Evolutionary conservation across 1,140 invertebrate genomes (phyloP).

Genomic region (Drosophila ohnishii): DNA sequence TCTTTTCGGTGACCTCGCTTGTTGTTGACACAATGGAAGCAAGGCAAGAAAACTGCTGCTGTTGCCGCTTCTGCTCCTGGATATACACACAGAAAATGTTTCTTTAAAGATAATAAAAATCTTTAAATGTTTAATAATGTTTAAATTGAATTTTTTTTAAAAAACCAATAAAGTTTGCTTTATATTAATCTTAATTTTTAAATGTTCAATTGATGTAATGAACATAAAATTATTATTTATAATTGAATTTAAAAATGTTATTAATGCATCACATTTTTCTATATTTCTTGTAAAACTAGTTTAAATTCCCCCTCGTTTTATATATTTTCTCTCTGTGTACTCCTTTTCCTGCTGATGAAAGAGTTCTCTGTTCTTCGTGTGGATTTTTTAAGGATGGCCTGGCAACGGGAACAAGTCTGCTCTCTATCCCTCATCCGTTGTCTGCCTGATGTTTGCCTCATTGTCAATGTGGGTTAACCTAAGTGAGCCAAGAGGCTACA

Average conservation of each 20-base stretch:
- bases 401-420: slow-evolving; percentile 15
- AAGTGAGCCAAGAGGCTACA: slow-evolving; percentile 55
- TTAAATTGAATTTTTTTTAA: neutral
- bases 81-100: neutral
- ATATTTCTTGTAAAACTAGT: neutral
- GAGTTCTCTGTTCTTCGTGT: slow-evolving; percentile 35
- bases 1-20: slow-evolving; percentile 61
- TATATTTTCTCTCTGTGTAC: neutral
- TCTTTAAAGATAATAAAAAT: neutral
- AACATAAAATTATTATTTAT: neutral
- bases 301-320: neutral
- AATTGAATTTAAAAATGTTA: too few species aligned
- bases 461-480: slow-evolving; percentile 79
- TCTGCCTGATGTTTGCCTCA: slow-evolving; percentile 31
- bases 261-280: neutral
- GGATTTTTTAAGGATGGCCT: slow-evolving; percentile 41
- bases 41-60: slow-evolving; percentile 45
- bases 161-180: too few species aligned
- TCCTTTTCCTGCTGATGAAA: slow-evolving; percentile 44
- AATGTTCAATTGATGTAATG: too few species aligned
- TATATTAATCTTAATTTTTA: neutral
- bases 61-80: slow-evolving; percentile 16
- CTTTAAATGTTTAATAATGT: neutral
- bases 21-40: slow-evolving; percentile 76
- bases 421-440: slow-evolving; percentile 5